Base-by-base conservation (phyloP, 2,888 invertebrate genomes). In the Merodon equestris region DNA sequence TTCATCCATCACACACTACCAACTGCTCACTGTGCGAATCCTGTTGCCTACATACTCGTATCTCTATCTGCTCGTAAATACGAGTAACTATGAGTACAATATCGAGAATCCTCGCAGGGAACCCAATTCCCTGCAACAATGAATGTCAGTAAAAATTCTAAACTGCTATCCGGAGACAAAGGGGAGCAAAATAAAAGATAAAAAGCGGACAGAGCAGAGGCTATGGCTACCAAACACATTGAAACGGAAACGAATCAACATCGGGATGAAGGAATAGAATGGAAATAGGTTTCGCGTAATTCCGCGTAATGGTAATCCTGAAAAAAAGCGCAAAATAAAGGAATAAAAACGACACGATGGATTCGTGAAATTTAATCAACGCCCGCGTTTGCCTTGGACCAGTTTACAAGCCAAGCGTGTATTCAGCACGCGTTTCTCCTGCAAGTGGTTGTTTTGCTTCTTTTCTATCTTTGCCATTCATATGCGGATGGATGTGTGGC, bases 361-460 rank as follows among this genome's bases (percentile, higher is more conserved):
- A 76, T 61, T 66, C 72, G 56, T 56, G 58, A n/a, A 47, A 72
- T 66, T 72, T 72, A 66, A 76, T 76, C 72, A 76, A 60, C 56
- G 56, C 60, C 66, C 60, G 56, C 58, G 56, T 50, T 76, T 48
- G 76, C 76, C 76, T 72, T 76, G 76, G 72, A 76, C 72, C 72
- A 76, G 66, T 66, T 76, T 72, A 40, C 38, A 44, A 42, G 34
- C 45, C 56, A 50, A 53, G 38, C 61, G 58, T 27, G 66, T 48
- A 66, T 54, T 76, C 54, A 71, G 56, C 38, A 54, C 47, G 12
- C 51, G 38, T 44, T 17, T 54, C 12, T 53, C 4, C 58, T 27
- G 47, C 19, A 57, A 51, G 48, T 50, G 48, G 54, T n/a, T 27
- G 2, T 27, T 27, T 27, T 27, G 2, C 27, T 27, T 7, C 7